Conservation (phyloP, 1,140 invertebrate genomes). For the Cheumatopsyche charites region DNA sequence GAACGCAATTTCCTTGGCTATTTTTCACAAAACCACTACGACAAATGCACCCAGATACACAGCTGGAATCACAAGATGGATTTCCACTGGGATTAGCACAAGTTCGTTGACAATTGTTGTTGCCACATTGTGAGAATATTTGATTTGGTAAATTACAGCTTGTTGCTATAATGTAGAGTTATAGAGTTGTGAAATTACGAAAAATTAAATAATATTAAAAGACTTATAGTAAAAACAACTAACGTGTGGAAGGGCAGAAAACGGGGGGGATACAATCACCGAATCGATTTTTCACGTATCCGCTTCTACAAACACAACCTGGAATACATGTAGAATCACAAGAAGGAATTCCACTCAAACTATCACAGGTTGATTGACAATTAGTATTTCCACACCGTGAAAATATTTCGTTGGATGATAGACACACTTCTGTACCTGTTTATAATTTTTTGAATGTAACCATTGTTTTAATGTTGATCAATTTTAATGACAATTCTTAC, state of each 20-base stretch:
- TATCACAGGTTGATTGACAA: too few species aligned
- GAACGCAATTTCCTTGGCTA: not conserved
- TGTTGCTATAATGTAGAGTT: too few species aligned
- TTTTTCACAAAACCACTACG: not conserved
- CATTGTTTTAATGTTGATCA: not conserved
- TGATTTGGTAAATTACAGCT: constrained; percentile 47
- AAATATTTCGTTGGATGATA: too few species aligned
- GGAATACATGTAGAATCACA: not conserved
- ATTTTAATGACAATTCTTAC: too few species aligned
- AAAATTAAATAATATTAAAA: not conserved
- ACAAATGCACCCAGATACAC: not conserved
- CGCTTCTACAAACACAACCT: not conserved
- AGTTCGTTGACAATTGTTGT: too few species aligned
- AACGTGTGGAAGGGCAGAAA: not conserved
- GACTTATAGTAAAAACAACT: not conserved
- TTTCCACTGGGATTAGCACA: too few species aligned
- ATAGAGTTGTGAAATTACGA: too few species aligned
- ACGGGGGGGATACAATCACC: not conserved
- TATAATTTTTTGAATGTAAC: not conserved
- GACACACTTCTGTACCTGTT: too few species aligned
- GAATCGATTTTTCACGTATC: not conserved
- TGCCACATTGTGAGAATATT: too few species aligned
- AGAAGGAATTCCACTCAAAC: too few species aligned
- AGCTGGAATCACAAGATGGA: not conserved
- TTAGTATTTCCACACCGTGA: too few species aligned